Evolutionary conservation across 2,888 invertebrate species (phyloP).

Genomic region (Junonia oenone): DNA sequence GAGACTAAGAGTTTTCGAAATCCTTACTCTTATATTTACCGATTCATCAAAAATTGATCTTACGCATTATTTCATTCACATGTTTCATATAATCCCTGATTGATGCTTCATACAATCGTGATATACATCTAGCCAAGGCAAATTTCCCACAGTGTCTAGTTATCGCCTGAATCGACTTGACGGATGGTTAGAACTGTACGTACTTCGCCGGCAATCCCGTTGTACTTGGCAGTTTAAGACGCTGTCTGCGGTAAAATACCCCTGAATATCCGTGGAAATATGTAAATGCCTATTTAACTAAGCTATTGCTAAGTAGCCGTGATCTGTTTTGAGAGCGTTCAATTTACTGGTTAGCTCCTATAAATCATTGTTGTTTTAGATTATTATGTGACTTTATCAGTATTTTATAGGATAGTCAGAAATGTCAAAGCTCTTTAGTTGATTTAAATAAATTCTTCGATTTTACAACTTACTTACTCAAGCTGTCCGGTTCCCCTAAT

Average conservation of each 20-base stretch:
- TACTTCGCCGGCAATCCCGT: not conserved
- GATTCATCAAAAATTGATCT: no score
- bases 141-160: not conserved
- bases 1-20: not conserved
- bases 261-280: not conserved
- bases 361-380: no score
- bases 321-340: no score
- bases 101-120: not conserved
- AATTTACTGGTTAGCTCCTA: no score
- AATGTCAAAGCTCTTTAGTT: no score
- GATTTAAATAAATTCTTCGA: no score
- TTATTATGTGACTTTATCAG: no score
- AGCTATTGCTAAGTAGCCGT: no score
- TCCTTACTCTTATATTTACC: not conserved
- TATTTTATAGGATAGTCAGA: no score
- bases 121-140: not conserved
- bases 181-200: not conserved
- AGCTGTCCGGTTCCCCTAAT: no score
- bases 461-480: no score
- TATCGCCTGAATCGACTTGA: slow-evolving; percentile 1
- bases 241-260: not conserved
- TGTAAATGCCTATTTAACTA: no score
- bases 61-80: not conserved
- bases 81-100: not conserved
- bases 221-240: not conserved